Evolutionary conservation across 2,797 vertebrate species (phyloP), one percentile per base, ranked within the genome.

Genomic region (Coranthus polyacanthus): DNA sequence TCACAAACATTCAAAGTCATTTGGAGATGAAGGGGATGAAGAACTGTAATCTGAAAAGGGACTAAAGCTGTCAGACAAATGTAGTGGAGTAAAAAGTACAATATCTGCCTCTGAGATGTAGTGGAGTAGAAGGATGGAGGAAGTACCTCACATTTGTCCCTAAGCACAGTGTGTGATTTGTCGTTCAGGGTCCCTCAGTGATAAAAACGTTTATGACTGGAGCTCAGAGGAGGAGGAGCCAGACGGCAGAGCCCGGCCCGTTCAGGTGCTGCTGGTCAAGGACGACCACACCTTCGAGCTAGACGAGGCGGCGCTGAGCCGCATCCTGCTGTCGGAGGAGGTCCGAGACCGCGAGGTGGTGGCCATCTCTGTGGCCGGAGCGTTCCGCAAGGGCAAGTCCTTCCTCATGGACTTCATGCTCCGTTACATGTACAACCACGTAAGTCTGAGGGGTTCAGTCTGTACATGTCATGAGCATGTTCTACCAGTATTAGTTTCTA

Each of bases 351-450:
- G 96, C 3, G 97, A 99, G 65, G 97, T 99, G 0, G 98, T 99
- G 53, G 96, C 96, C 1, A 95, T 99, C 65, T 99, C 98, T 0
- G 98, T 99, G 12, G 98, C 98, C 1, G 98, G 98, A 55, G 97
- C 98, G 20, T 98, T 99, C 76, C 94, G 98, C 8, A 99, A 99
- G 93, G 98, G 98, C 24, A 99, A 99, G 79, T 99, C 98, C 0
- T 99, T 99, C 90, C 95, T 99, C 68, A 98, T 99, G 98, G 98
- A 99, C 91, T 99, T 99, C 88, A 99, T 99, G 97, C 91, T 99
- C 88, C 95, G 98, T 0, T 99, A 97, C 86, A 99, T 99, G 98
- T 98, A 98, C 92, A 96, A 94, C 20, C 95, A 97, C 72, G 97
- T 99, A 82, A 60, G 92, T 76, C 6, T 13, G 9, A 32, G 29